Evolutionary conservation across 2,888 invertebrate genomes (phyloP).

Genomic region (Chrysopilus asiliformis): DNA sequence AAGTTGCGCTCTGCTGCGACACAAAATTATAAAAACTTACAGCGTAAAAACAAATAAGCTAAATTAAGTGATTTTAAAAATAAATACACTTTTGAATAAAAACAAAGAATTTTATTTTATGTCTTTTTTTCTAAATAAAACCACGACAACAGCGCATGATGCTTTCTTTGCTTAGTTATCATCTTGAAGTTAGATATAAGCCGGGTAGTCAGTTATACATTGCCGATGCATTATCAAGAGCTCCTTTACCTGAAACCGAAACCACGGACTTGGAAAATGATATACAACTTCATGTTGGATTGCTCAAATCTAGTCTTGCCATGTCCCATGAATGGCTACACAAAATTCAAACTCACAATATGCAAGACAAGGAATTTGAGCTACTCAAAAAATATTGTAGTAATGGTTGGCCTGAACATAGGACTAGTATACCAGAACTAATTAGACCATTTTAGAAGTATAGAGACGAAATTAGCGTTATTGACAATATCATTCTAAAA

Average conservation of each 20-base stretch:
- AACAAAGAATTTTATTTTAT: no score
- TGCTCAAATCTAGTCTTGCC: not conserved
- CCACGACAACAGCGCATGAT: conserved; percentile 22
- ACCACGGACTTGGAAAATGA: conserved; percentile 2
- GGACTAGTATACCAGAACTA: not conserved
- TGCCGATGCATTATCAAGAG: conserved; percentile 22
- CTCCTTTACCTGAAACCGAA: conserved; percentile 7
- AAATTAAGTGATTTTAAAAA: no score
- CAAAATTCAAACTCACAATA: conserved; percentile 2
- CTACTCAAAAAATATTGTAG: conserved; percentile 9
- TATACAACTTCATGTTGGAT: conserved; percentile 4
- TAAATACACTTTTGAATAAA: no score
- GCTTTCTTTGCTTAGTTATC: conserved; percentile 19
- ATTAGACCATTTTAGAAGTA: not conserved
- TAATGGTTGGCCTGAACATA: conserved; percentile 8
- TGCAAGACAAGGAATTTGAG: conserved; percentile 3
- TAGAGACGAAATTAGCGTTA: conserved; percentile 8
- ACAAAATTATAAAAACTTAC: no score
- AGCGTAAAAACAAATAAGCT: no score
- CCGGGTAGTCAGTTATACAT: conserved; percentile 21
- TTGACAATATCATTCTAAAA: conserved; percentile 8
- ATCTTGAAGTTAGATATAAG: conserved; percentile 17
- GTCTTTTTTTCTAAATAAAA: no score
- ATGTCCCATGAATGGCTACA: conserved; percentile 5
- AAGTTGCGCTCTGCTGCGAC: no score